A percentile compares a stretch with the other conserved stretches of the same genome.
These are phyloP conservation scores for Oophaga pumilio DNA, from an alignment of 2,113 vertebrate species.

Conservation along the genomic window DNA sequence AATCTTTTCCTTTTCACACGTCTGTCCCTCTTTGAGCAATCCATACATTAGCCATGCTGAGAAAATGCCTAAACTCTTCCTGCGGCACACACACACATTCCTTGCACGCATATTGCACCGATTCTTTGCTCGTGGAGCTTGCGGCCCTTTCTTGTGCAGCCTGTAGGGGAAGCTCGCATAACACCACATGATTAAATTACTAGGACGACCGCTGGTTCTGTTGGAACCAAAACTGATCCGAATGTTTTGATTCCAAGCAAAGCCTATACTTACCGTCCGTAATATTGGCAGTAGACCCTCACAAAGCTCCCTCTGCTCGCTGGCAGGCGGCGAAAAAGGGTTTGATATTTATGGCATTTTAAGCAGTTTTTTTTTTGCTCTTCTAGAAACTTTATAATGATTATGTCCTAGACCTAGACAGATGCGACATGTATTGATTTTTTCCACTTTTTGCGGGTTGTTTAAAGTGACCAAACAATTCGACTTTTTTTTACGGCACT, in stretches of 20 bases:
- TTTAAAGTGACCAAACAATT: conserved; percentile 7
- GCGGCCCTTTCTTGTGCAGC: conserved; percentile 46
- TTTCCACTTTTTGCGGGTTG: conserved; percentile 3
- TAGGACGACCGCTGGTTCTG: conserved; percentile 47
- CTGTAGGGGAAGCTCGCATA: conserved; percentile 55
- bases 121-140: not conserved
- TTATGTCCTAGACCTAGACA: conserved; percentile 1
- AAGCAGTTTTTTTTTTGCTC: not conserved
- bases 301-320: conserved; percentile 21
- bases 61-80: conserved; percentile 41
- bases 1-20: conserved; percentile 30
- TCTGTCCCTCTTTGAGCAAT: conserved; percentile 33
- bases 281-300: not conserved
- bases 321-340: conserved; percentile 33
- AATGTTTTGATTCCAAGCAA: conserved; percentile 55
- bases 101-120: conserved; percentile 44
- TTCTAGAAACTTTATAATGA: conserved; percentile 10
- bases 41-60: conserved; percentile 31
- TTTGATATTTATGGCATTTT: conserved; percentile 29
- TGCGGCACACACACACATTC: conserved; percentile 27
- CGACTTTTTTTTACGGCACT: conserved; percentile 36
- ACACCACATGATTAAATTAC: conserved; percentile 39
- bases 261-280: conserved; percentile 17
- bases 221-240: conserved; percentile 33
- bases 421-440: conserved; percentile 8